Percentiles rank a stretch among this genome's conserved stretches.
These are phyloP conservation scores for Herpetotheres cachinnans DNA, from an alignment of 2,113 vertebrate genomes.

Conservation along the genomic window DNA sequence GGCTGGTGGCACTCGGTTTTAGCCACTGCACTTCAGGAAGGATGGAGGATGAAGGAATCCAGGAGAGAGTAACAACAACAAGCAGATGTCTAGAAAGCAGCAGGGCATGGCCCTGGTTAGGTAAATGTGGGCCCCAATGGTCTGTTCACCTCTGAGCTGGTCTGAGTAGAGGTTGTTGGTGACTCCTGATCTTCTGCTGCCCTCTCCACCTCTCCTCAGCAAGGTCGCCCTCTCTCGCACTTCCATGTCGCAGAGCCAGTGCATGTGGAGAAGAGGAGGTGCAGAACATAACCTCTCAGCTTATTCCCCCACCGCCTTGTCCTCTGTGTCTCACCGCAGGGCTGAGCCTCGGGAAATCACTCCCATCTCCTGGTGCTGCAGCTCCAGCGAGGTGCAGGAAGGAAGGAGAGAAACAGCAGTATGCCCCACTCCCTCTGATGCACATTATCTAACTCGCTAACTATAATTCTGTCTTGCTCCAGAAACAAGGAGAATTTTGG, in stretches of 20 bases:
- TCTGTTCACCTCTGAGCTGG: background rate
- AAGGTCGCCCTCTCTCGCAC: background rate
- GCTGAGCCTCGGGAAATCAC: background rate
- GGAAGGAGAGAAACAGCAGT: background rate
- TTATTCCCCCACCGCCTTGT: accelerated
- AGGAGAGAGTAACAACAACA: background rate
- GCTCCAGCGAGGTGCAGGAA: background rate
- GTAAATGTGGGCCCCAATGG: background rate
- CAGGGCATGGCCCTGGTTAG: background rate
- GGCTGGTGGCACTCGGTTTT: accelerated
- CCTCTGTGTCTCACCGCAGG: background rate
- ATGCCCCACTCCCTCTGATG: background rate
- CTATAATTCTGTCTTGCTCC: background rate
- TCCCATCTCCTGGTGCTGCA: background rate
- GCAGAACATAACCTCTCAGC: background rate
- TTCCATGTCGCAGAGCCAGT: accelerated
- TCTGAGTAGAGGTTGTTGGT: background rate
- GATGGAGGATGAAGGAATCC: background rate
- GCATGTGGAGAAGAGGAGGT: background rate
- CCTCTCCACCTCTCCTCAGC: background rate
- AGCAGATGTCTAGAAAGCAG: background rate
- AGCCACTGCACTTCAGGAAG: background rate
- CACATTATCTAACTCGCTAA: background rate
- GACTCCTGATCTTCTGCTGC: background rate
- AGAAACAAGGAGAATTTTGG: background rate